phyloP scores from a whole-genome alignment of 2,888 invertebrate species.

The Serrognathus titanus region DNA sequence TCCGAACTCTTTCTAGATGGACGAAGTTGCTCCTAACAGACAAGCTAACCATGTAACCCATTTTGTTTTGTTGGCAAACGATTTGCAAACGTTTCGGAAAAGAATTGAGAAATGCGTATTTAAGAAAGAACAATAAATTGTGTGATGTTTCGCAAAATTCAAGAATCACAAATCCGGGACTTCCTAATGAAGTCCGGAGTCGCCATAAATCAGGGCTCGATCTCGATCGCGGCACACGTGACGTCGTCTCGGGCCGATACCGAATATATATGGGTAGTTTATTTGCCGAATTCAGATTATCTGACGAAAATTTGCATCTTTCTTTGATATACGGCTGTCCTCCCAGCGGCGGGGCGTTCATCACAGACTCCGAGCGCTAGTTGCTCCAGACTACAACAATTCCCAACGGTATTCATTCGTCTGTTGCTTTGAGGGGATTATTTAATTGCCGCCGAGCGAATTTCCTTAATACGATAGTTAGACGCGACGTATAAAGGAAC shows the following conservation, averaged over 20 bases:
- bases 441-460: slow-evolving; percentile 48
- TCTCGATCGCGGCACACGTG: slow-evolving; percentile 18
- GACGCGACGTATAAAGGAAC: slow-evolving; percentile 46
- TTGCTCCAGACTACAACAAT: slow-evolving; percentile 20
- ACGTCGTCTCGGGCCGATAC: slow-evolving; percentile 11
- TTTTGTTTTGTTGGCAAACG: too few relatives aligned
- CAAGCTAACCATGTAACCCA: too few relatives aligned
- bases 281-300: slow-evolving; percentile 31
- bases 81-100: too few relatives aligned
- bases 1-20: too few relatives aligned
- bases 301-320: slow-evolving; percentile 23
- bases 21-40: neutral
- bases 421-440: slow-evolving; percentile 52
- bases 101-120: too few relatives aligned
- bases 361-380: too few relatives aligned
- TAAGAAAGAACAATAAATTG: neutral
- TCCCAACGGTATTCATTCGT: slow-evolving; percentile 48
- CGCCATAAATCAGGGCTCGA: slow-evolving; percentile 18
- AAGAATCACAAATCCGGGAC: neutral
- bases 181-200: slow-evolving; percentile 14
- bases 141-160: neutral
- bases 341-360: neutral
- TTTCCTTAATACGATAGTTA: slow-evolving; percentile 50
- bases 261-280: slow-evolving; percentile 32
- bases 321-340: slow-evolving; percentile 15